Evolutionary conservation across 2,888 invertebrate species (phyloP), one percentile per base, ranked within the genome.

Genomic region (Labia minor): DNA sequence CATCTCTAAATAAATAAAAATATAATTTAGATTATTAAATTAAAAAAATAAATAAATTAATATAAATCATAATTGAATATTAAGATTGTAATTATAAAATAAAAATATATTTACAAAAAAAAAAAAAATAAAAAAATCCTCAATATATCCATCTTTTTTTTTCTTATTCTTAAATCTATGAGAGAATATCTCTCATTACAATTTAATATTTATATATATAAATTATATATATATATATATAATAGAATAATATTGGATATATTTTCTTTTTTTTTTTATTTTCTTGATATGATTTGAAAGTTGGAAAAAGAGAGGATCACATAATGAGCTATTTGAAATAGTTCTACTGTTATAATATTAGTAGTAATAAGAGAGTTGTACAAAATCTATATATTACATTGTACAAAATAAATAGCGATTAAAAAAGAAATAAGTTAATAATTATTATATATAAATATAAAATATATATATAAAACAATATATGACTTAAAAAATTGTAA

Each of bases 331-430:
- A 49, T 49, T 49, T n/a, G 14, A 3, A 49, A 49, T 49, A n/a
- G 14, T 49, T 49, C 49, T 11, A n/a, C 16, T 4, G 49, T n/a
- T 8, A 49, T 49, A 49, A n/a, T n/a, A n/a, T n/a, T 49, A n/a
- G 16, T 49, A 49, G 14, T 49, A 49, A 49, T 49, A 33, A 33
- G 11, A 33, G 33, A 49, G 49, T 49, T 49, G 49, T 49, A 49
- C 49, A 49, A 49, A 49, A 49, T 49, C 49, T 49, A 49, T 49
- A 49, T 49, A 49, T 49, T 49, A 49, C 49, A 49, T 49, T 49
- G 49, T 49, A 49, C 49, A 49, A 49, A 49, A 49, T 49, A 49
- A 49, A 49, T 49, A 49, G n/a, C 49, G 4, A 49, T 49, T 49
- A 49, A 49, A 49, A 49, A 49, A 49, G 49, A 49, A 49, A 49